Evolutionary conservation across 2,888 invertebrate species (phyloP).

Genomic region (Eupithecia dodoneata): DNA sequence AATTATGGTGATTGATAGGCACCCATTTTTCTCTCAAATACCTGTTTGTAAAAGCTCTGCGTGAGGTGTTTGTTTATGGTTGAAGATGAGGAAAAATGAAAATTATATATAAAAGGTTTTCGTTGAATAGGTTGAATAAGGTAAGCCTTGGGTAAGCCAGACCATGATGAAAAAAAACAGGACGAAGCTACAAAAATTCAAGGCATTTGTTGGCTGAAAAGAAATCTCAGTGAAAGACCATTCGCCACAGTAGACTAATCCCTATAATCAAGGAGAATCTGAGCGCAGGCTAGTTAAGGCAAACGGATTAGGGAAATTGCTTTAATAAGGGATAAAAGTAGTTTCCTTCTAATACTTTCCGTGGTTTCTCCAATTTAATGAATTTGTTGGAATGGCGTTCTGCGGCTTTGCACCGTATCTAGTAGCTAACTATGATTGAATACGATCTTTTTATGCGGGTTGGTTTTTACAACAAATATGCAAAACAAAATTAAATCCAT

Average conservation of each 20-base stretch:
- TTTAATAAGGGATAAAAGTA: conserved; percentile 36
- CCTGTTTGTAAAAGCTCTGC: background rate
- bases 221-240: conserved; percentile 5
- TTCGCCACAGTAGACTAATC: conserved; percentile 19
- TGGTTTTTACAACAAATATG: background rate
- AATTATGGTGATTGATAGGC: background rate
- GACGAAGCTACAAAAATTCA: background rate
- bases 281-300: conserved; percentile 29
- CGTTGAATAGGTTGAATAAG: background rate
- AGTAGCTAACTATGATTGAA: background rate
- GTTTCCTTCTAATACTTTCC: conserved; percentile 30
- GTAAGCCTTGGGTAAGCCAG: background rate
- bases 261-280: conserved; percentile 34
- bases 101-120: background rate
- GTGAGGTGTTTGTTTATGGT: background rate
- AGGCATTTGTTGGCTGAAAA: conserved; percentile 9
- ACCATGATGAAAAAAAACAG: background rate
- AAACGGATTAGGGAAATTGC: conserved; percentile 37
- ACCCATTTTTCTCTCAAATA: background rate
- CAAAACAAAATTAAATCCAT: background rate
- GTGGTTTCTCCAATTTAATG: conserved; percentile 29
- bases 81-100: background rate
- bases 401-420: background rate
- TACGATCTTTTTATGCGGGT: background rate
- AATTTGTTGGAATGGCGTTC: conserved; percentile 12